Evolutionary conservation across 2,888 invertebrate genomes (phyloP), one percentile per base, ranked within the genome.

Genomic region (Drosophila antonietae): DNA sequence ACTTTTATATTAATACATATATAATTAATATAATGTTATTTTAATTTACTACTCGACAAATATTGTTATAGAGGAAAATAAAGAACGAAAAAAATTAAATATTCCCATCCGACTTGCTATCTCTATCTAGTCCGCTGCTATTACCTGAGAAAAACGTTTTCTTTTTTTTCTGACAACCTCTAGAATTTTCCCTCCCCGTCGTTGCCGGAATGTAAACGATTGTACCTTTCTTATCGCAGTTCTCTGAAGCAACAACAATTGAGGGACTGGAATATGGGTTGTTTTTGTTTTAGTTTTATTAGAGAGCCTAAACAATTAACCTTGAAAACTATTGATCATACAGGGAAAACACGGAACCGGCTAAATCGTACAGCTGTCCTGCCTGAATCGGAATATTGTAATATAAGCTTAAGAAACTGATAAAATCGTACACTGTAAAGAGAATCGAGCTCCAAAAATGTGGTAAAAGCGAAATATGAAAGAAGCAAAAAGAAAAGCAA

Each of bases 241-340:
- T 56, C 58, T 63, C 14, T 37, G 63, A 58, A 78, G 43, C 39
- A 41, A 64, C 67, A 56, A 33, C 51, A 18, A 6, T 47, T 23
- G n/a, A 49, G 47, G 39, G 39, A 39, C 39, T 53, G 53, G 7
- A 59, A 39, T 39, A 63, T 47, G 59, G 60, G 53, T 64, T 28
- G 39, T 44, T 57, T 56, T 65, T 52, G 52, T 41, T 51, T 28
- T 47, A 51, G 46, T 51, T 53, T 44, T 63, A 46, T 52, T 57
- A 53, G 46, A 43, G 18, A 4, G 41, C 4, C 15, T n/a, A 20
- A 56, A 23, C 7, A 55, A 18, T 31, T 73, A 84, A 78, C 89
- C 85, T 89, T 84, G 83, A 81, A 71, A 51, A 35, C 15, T 56
- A 23, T 51, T 62, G 47, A 46, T 55, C 47, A 49, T 39, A 56